Evolutionary conservation across 2,888 invertebrate species (phyloP).

Genomic region (Synanthedon myopaeformis): DNA sequence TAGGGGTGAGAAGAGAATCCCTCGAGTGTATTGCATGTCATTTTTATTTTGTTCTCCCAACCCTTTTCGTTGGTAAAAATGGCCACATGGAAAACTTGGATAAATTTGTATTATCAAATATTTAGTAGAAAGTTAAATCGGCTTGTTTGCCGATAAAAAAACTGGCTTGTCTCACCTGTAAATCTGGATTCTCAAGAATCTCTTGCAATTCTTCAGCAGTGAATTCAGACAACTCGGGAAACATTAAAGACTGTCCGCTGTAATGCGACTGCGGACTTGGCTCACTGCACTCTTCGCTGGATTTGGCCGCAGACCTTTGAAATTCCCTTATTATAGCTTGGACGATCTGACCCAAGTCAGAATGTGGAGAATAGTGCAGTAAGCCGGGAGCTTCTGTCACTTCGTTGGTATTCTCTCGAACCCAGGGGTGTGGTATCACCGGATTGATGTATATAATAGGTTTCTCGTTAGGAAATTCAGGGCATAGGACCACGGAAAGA

Average conservation of each 20-base stretch:
- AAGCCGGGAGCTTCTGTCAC: constrained; percentile 81
- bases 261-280: constrained; percentile 36
- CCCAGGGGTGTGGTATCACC: constrained; percentile 77
- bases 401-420: constrained; percentile 75
- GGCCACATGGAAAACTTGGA: too few species aligned
- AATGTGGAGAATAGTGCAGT: constrained; percentile 81
- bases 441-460: constrained; percentile 78
- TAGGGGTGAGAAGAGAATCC: too few species aligned
- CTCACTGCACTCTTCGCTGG: constrained; percentile 55
- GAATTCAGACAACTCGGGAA: constrained; percentile 46
- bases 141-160: too few species aligned
- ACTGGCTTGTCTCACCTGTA: constrained; percentile 61
- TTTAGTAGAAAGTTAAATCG: too few species aligned
- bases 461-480: constrained; percentile 82
- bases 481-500: constrained; percentile 74
- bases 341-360: constrained; percentile 83
- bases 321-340: constrained; percentile 85
- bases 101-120: too few species aligned
- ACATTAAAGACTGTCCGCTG: constrained; percentile 33
- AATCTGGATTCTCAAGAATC: constrained; percentile 76
- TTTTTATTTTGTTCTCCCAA: too few species aligned
- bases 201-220: constrained; percentile 76
- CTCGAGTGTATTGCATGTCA: too few species aligned
- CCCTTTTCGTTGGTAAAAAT: too few species aligned
- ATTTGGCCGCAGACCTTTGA: constrained; percentile 65